Evolutionary conservation across 2,113 vertebrate species (phyloP).

Genomic region (human): DNA sequence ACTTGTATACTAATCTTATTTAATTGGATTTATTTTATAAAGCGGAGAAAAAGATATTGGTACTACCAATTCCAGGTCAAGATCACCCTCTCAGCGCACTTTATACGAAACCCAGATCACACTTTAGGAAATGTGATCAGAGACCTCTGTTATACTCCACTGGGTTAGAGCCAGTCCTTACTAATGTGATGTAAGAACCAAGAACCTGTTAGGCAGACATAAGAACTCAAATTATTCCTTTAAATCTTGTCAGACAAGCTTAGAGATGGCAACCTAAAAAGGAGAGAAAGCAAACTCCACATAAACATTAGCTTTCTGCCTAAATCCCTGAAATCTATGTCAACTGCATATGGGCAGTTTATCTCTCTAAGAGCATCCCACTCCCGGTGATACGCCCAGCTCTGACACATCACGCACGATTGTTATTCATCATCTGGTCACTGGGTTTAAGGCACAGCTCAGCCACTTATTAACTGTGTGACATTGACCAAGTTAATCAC

Average conservation of each 20-base stretch:
- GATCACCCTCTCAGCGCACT: background rate
- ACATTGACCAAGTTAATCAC: background rate
- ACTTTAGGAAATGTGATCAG: background rate
- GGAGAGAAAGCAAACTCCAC: background rate
- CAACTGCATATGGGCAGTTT: background rate
- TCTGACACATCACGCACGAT: background rate
- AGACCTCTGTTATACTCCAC: background rate
- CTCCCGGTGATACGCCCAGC: background rate
- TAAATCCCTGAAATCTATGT: background rate
- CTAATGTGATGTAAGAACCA: background rate
- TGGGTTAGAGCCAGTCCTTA: background rate
- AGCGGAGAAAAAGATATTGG: background rate
- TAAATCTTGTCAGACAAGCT: background rate
- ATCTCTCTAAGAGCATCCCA: background rate
- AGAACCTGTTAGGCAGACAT: background rate
- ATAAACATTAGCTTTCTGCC: background rate
- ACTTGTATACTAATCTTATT: background rate
- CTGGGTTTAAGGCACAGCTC: constrained; percentile 47
- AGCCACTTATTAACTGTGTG: background rate
- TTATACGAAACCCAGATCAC: background rate
- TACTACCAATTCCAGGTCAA: background rate
- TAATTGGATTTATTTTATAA: constrained; percentile 7
- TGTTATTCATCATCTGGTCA: background rate
- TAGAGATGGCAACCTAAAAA: background rate
- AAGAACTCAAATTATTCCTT: background rate